Evolutionary conservation across 2,797 vertebrate genomes (phyloP).

Genomic region (Crax fasciolata): DNA sequence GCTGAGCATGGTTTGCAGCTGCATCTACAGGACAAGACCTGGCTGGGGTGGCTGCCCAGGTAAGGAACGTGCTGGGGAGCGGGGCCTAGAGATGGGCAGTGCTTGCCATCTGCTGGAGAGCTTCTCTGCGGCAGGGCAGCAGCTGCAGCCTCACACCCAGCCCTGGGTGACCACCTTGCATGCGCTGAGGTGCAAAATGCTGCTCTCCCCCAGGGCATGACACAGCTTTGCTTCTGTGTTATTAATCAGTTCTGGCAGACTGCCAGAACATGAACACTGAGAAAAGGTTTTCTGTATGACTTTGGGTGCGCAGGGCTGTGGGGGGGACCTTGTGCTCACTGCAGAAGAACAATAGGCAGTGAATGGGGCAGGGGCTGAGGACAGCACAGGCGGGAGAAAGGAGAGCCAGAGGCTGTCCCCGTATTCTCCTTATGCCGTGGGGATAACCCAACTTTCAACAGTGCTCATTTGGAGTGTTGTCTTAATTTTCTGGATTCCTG

Average conservation of each 20-base stretch:
- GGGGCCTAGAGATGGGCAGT: background rate
- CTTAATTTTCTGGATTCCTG: background rate
- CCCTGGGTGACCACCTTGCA: accelerated
- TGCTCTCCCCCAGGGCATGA: background rate
- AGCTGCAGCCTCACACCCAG: background rate
- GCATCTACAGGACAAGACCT: background rate
- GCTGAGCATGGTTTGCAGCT: background rate
- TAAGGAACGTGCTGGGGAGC: accelerated
- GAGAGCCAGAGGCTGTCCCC: background rate
- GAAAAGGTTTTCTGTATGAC: background rate
- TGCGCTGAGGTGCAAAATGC: background rate
- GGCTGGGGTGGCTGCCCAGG: background rate
- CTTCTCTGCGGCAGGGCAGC: background rate
- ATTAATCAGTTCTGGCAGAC: background rate
- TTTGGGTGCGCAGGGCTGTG: background rate
- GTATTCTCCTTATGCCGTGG: background rate
- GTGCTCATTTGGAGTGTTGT: background rate
- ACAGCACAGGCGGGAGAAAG: background rate
- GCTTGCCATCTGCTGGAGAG: conserved; percentile 11
- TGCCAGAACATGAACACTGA: accelerated
- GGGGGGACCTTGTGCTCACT: background rate
- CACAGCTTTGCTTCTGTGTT: background rate
- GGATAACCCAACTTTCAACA: background rate
- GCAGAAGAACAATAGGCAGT: background rate
- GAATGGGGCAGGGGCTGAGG: background rate